Evolutionary conservation across 2,888 invertebrate genomes (phyloP), one percentile per base, ranked within the genome.

Genomic region (Lydus trimaculatus): DNA sequence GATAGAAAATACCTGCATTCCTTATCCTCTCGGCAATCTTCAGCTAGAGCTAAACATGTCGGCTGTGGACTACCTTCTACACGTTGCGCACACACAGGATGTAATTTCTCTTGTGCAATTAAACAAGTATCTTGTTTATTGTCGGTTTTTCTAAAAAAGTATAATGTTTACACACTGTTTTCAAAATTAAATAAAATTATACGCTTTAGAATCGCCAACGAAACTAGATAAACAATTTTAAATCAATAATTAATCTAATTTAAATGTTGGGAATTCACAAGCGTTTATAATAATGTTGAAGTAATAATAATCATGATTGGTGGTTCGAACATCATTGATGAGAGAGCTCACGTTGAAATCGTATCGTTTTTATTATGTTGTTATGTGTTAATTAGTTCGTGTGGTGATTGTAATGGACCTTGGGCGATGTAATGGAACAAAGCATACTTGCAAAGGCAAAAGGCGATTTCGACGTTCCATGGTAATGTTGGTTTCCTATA

Each of bases 371-470:
- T 48, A 17, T 61, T 28, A 36, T 31, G 20, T 60, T 61, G 36
- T 61, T 11, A 31, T 61, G 36, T 61, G 61, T 61, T 33, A 61
- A 61, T 61, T 61, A 61, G n/a, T 61, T 61, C n/a, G 61, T 39
- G 31, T 61, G 23, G 61, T 31, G 36, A 61, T 36, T 39, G 61
- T 60, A 33, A 43, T 64, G 56, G 66, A 67, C 70, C 63, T 70
- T 70, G 65, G 70, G 65, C 70, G 58, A 70, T 61, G 64, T 70
- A 67, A 69, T 67, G 65, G 65, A 69, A 74, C 74, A 76, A 74
- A 76, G 90, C 93, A 91, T 86, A 95, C 96, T 93, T 95, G 95
- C 96, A 96, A 71, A 96, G 89, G 84, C 96, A 96, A 87, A 96
- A 96, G 76, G 96, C 96, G 78, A 96, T 93, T 85, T 96, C 96